Conservation (phyloP, 2,113 vertebrate genomes). For the Turdus rufiventris region DNA sequence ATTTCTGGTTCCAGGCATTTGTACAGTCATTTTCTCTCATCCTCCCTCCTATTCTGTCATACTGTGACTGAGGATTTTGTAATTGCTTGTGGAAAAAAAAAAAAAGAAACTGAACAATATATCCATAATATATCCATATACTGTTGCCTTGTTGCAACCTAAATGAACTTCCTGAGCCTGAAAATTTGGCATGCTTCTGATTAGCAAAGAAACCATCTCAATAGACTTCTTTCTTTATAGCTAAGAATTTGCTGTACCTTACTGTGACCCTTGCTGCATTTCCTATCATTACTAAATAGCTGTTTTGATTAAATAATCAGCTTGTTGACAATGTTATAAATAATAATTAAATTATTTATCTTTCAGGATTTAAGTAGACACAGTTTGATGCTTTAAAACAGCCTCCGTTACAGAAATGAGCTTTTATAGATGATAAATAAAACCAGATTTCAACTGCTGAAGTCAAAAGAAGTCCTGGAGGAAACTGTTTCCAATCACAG, state of each 20-base stretch:
- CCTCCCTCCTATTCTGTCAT: neutral
- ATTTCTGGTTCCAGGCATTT: neutral
- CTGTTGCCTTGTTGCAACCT: constrained; percentile 6
- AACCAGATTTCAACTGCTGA: neutral
- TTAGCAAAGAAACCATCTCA: constrained; percentile 46
- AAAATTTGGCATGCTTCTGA: constrained; percentile 41
- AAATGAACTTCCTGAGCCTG: constrained; percentile 38
- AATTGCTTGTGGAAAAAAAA: neutral
- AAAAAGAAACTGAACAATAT: neutral
- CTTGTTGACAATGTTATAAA: neutral
- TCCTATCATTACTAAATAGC: constrained; percentile 10
- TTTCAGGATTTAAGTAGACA: constrained; percentile 30
- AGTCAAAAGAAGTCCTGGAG: neutral
- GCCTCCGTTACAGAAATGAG: constrained; percentile 14
- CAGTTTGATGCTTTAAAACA: constrained; percentile 42
- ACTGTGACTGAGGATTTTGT: neutral
- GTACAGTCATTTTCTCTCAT: neutral
- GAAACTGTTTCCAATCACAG: constrained; percentile 1
- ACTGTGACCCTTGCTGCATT: constrained; percentile 13
- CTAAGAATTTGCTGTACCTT: constrained; percentile 11
- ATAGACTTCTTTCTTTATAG: constrained; percentile 25
- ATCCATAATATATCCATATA: neutral
- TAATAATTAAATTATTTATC: constrained; percentile 7
- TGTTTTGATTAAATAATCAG: constrained; percentile 27
- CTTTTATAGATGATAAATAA: constrained; percentile 7